phyloP scores from a whole-genome alignment of 2,797 vertebrate species.

The Paguma larvata region DNA sequence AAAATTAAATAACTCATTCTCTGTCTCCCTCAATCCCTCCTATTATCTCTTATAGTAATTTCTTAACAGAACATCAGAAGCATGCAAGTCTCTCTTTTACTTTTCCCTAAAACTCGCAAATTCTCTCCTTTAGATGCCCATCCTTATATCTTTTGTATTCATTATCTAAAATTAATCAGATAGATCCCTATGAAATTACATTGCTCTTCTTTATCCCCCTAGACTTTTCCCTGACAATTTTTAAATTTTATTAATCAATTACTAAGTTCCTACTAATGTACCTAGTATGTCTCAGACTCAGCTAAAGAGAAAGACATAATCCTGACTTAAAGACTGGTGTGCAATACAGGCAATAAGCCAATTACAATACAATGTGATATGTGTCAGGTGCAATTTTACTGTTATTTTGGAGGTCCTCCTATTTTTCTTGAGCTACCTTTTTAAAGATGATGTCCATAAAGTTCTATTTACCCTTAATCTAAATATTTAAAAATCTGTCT shows the following conservation, averaged over 20 bases:
- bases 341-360: neutral
- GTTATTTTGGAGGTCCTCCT: neutral
- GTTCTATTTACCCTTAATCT: conserved; percentile 49
- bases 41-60: neutral
- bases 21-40: neutral
- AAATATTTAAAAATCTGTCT: conserved; percentile 28
- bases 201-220: neutral
- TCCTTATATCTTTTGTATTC: conserved; percentile 6
- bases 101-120: conserved; percentile 4
- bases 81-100: neutral
- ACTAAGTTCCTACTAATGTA: neutral
- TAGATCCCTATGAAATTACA: neutral
- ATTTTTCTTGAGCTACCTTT: conserved; percentile 14
- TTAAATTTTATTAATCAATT: conserved; percentile 57
- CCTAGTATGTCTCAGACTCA: neutral
- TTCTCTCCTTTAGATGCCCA: neutral
- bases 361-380: neutral
- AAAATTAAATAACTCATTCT: conserved; percentile 35
- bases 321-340: neutral
- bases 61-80: conserved; percentile 42
- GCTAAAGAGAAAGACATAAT: neutral
- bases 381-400: conserved; percentile 13
- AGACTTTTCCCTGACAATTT: neutral
- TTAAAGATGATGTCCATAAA: neutral
- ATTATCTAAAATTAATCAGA: conserved; percentile 44